Percentiles rank a stretch among this genome's conserved stretches.
These are phyloP conservation scores for Aradus depressus DNA, from an alignment of 2,888 invertebrate genomes.

Conservation along the genomic window DNA sequence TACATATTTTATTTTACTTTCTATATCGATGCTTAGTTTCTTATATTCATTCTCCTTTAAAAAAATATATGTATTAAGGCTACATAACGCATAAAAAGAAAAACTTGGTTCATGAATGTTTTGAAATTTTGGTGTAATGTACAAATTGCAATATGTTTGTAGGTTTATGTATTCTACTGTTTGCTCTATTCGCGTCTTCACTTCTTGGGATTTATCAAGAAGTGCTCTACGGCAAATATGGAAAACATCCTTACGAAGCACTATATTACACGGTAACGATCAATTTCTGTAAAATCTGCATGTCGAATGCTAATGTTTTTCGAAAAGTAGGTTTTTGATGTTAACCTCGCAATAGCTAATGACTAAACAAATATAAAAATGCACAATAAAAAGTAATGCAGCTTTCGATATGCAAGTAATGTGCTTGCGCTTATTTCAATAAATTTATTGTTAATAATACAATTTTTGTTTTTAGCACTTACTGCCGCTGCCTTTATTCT, in stretches of 20 bases:
- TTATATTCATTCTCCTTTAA: too few species aligned
- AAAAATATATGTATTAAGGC: too few species aligned
- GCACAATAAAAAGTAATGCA: background rate
- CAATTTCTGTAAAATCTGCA: background rate
- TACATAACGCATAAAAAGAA: too few species aligned
- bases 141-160: too few species aligned
- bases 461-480: slow-evolving; percentile 53
- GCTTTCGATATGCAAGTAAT: background rate
- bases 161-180: slow-evolving; percentile 67
- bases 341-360: background rate
- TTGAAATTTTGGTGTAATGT: too few species aligned
- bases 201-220: slow-evolving; percentile 94
- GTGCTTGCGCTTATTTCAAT: background rate
- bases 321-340: background rate
- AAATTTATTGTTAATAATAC: slow-evolving; percentile 3
- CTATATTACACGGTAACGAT: slow-evolving; percentile 66
- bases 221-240: slow-evolving; percentile 65
- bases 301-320: background rate
- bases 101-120: too few species aligned
- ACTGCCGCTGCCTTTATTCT: slow-evolving; percentile 79
- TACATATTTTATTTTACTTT: too few species aligned
- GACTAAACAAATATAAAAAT: background rate
- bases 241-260: slow-evolving; percentile 86
- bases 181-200: slow-evolving; percentile 84
- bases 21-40: too few species aligned